Evolutionary conservation across 2,888 invertebrate species (phyloP).

Genomic region (Kuschelorhynchus macadamiae): DNA sequence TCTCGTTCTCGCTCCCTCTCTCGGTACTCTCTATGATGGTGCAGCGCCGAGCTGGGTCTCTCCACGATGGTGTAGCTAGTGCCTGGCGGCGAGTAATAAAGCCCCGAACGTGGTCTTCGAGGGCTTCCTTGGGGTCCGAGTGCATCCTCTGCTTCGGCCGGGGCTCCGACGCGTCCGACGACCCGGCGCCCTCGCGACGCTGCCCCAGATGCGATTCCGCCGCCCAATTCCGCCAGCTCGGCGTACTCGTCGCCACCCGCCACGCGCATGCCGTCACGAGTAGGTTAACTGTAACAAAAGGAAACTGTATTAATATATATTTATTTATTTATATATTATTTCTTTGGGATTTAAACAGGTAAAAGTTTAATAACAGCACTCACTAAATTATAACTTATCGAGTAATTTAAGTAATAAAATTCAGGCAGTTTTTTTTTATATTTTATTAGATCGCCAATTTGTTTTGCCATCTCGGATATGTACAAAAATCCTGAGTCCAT

Average conservation of each 20-base stretch:
- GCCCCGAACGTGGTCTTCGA: constrained; percentile 73
- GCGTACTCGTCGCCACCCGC: constrained; percentile 67
- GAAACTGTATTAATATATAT: no score
- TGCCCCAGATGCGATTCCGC: constrained; percentile 59
- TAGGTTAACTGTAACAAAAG: constrained; percentile 61
- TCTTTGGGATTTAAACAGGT: no score
- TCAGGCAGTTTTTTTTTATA: no score
- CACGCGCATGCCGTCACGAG: constrained; percentile 67
- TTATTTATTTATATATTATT: no score
- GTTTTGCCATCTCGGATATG: no score
- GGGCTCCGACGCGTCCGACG: constrained; percentile 74
- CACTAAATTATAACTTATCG: no score
- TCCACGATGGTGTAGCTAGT: constrained; percentile 92
- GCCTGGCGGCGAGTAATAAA: constrained; percentile 90
- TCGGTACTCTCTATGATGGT: constrained; percentile 69
- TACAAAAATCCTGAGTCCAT: no score
- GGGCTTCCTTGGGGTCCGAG: constrained; percentile 71
- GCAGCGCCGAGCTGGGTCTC: constrained; percentile 78
- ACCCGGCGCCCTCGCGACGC: constrained; percentile 72
- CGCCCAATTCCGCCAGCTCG: constrained; percentile 68
- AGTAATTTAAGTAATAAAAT: no score
- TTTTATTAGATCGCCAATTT: no score
- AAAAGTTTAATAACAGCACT: no score
- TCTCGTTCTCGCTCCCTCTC: constrained; percentile 58
- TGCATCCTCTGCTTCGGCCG: constrained; percentile 73